Evolutionary conservation across 2,113 vertebrate species (phyloP).

Genomic region (Lepus americanus): DNA sequence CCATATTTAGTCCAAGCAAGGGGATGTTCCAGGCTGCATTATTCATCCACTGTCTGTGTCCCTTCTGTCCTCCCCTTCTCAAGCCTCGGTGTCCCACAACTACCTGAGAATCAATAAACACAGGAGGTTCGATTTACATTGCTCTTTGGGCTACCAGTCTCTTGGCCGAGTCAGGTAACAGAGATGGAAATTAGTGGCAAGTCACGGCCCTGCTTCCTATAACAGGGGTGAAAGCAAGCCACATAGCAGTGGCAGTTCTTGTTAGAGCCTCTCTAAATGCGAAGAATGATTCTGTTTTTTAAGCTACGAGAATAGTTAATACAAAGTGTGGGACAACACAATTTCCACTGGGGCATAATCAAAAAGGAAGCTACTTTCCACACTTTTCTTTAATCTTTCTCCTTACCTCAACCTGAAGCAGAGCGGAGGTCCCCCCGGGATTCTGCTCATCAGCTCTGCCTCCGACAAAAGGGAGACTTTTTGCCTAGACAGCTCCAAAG

Average conservation of each 20-base stretch:
- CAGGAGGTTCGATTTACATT: constrained; percentile 35
- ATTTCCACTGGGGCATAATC: constrained; percentile 75
- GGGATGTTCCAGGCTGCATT: background rate
- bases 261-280: constrained; percentile 59
- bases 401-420: constrained; percentile 76
- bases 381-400: constrained; percentile 72
- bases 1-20: background rate
- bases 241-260: constrained; percentile 42
- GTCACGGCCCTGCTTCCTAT: constrained; percentile 38
- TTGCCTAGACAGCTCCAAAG: constrained; percentile 72
- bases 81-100: background rate
- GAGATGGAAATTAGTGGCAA: constrained; percentile 59
- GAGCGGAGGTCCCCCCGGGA: background rate
- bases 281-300: constrained; percentile 73
- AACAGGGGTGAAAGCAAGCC: constrained; percentile 59
- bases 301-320: constrained; percentile 77
- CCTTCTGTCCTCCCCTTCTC: background rate
- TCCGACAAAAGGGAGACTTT: constrained; percentile 73
- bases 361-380: constrained; percentile 64
- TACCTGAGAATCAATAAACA: background rate
- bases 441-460: constrained; percentile 52
- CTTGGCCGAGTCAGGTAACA: constrained; percentile 28
- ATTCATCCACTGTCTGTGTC: background rate
- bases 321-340: constrained; percentile 72
- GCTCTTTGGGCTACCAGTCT: constrained; percentile 1